Conservation (phyloP, 2,113 vertebrate species). For the Ranitomeya variabilis region DNA sequence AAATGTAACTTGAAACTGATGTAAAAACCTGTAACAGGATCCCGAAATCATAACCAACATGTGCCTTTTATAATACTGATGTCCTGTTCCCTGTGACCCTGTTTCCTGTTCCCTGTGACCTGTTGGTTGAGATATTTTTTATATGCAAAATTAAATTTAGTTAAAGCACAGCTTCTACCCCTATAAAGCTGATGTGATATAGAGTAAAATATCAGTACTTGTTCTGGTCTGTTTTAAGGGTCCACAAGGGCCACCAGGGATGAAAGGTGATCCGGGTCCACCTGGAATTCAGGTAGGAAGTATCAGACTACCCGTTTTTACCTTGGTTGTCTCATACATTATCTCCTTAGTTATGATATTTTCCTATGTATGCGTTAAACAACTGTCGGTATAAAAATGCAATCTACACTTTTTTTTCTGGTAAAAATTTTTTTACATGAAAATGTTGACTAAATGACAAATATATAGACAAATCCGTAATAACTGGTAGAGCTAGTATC, state of each 20-base stretch:
- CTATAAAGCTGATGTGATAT: background rate
- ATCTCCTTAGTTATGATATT: background rate
- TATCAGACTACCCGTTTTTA: background rate
- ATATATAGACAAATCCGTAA: too few relatives aligned
- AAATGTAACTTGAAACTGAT: background rate
- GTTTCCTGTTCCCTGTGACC: background rate
- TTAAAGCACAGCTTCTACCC: background rate
- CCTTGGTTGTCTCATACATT: too few relatives aligned
- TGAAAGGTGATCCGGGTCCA: constrained; percentile 33
- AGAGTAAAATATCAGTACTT: background rate
- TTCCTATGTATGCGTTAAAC: background rate
- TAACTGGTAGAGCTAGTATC: too few relatives aligned
- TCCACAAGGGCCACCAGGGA: background rate
- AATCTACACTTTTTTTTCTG: too few relatives aligned
- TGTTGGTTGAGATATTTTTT: too few relatives aligned
- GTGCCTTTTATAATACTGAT: background rate
- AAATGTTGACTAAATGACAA: too few relatives aligned
- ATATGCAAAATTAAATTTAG: background rate
- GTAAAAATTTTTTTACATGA: too few relatives aligned
- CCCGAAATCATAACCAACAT: background rate
- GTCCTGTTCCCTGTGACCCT: background rate
- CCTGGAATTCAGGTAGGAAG: constrained; percentile 44
- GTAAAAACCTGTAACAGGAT: background rate
- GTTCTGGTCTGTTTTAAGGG: constrained; percentile 15
- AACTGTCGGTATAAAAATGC: background rate